Base-by-base conservation (phyloP, 2,113 vertebrate species). In the Perognathus longimembris region DNA sequence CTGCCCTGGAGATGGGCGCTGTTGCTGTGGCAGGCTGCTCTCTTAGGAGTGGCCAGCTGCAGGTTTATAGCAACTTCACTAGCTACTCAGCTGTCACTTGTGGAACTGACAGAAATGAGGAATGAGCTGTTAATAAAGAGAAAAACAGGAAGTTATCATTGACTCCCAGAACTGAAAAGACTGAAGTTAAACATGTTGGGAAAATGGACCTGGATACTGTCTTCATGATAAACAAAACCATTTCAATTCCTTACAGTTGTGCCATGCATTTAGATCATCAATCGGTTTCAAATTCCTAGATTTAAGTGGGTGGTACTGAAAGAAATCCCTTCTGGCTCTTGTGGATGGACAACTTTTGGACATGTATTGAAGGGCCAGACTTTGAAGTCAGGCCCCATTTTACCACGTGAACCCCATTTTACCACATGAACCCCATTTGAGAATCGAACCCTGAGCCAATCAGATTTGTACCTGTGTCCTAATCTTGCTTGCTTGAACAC, bases 181-280 rank as follows among this genome's bases (percentile, higher is more conserved):
- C 99, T 0, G 99, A 99, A 97, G 99, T 99, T 40, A 98, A 98
- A 59, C 94, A 99, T 94, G 95, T 97, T 1, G 99, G 98, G 10
- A 98, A 98, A 3, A 98, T 97, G 0, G 97, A 99, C 57, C 97
- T 98, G 0, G 99, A 98, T 2, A 98, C 97, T 0, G 36, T 98
- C 61, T 98, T 99, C 91, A 12, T 99, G 92, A 99, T 99, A 99
- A 99, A 99, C 97, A 99, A 97, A 96, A 99, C 98, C 24, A 94
- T 99, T 79, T 99, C 99, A 36, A 99, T 99, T 0, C 99, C 99
- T 0, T 98, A 99, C 88, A 99, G 98, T 93, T 99, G 99, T 81
- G 98, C 99, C n/a, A 98, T 98, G 97, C 99, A 75, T 67, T 87
- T 80, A 81, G n/a, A 83, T 88, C 50, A 81, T 88, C 5, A 70